Evolutionary conservation across 2,113 vertebrate genomes (phyloP), one percentile per base, ranked within the genome.

Genomic region (Syngnathus typhle): DNA sequence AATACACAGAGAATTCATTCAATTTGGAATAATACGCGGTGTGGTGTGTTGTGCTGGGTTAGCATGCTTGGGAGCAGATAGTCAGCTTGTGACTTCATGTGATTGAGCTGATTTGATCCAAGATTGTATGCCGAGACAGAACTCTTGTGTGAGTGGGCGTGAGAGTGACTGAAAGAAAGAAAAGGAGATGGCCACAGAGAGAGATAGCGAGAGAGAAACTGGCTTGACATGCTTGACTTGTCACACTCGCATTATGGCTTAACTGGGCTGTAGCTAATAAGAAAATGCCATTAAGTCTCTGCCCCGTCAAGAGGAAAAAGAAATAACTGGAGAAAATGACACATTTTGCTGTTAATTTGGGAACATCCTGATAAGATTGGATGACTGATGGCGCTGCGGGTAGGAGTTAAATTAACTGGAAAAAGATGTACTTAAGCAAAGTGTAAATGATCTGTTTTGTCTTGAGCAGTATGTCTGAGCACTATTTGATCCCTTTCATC

Each of bases 311-410:
- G 47, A 70, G 52, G 65, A 56, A 60, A 47, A 64, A 23, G 36
- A 64, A 60, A 39, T 52, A 1, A 38, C 41, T 32, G 56, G 38
- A 63, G 70, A 72, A 73, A 77, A 77, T 63, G 58, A 61, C 54
- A 77, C 55, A 62, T 76, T 75, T 69, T 59, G 5, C 72, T 60
- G 65, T 74, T 84, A 70, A 80, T 80, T 74, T 69, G 51, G 62
- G 59, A 78, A 77, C 49, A 65, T 75, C 36, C 61, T 79, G 71
- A 72, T 63, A 70, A 75, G 73, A 78, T 39, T 59, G 63, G 59
- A 76, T 66, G 72, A 83, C 55, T 69, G 70, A 73, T 69, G 74
- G 65, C 0, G 21, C 47, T 59, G 12, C 49, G 64, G 62, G 52
- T 65, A 69, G 43, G 54, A 74, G 70, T 64, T 52, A 68, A 84